Evolutionary conservation across 1,140 invertebrate species (phyloP).

Genomic region (Drosophila bocki): DNA sequence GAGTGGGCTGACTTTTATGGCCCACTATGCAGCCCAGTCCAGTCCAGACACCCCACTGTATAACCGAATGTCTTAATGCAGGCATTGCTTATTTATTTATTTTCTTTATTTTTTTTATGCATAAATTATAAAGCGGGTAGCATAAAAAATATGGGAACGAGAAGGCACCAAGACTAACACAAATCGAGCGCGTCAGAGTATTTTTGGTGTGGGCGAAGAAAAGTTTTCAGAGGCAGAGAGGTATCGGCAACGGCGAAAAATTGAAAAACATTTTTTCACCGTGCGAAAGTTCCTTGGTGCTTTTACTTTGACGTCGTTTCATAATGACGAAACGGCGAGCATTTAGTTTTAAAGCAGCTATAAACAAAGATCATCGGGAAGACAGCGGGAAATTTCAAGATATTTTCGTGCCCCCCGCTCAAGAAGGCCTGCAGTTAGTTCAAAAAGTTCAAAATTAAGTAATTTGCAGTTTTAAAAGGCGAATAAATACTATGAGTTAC

Average conservation of each 20-base stretch:
- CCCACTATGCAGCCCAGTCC: slow-evolving; percentile 58
- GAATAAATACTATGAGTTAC: not conserved
- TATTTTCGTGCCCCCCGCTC: slow-evolving; percentile 23
- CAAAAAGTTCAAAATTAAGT: not conserved
- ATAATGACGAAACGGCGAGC: slow-evolving; percentile 74
- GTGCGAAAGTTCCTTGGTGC: slow-evolving; percentile 63
- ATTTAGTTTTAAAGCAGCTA: slow-evolving; percentile 66
- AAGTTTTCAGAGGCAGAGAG: slow-evolving; percentile 23
- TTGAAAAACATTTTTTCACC: slow-evolving; percentile 76
- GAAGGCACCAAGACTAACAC: slow-evolving; percentile 27
- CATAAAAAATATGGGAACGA: slow-evolving; percentile 57
- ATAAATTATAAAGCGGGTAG: slow-evolving; percentile 74
- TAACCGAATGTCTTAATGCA: slow-evolving; percentile 50
- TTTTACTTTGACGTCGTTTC: slow-evolving; percentile 75
- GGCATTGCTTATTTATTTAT: slow-evolving; percentile 47
- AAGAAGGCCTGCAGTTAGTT: slow-evolving; percentile 2
- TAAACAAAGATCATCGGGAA: slow-evolving; percentile 61
- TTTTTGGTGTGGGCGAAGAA: slow-evolving; percentile 49
- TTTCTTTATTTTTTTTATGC: slow-evolving; percentile 45
- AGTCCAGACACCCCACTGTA: slow-evolving; percentile 36
- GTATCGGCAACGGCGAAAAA: slow-evolving; percentile 46
- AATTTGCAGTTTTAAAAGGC: not conserved
- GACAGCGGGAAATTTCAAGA: slow-evolving; percentile 38
- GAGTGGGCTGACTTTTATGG: slow-evolving; percentile 68
- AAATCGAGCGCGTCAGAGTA: slow-evolving; percentile 72